Evolutionary conservation across 1,140 invertebrate species (phyloP), one percentile per base, ranked within the genome.

Genomic region (Zophobas atratus): DNA sequence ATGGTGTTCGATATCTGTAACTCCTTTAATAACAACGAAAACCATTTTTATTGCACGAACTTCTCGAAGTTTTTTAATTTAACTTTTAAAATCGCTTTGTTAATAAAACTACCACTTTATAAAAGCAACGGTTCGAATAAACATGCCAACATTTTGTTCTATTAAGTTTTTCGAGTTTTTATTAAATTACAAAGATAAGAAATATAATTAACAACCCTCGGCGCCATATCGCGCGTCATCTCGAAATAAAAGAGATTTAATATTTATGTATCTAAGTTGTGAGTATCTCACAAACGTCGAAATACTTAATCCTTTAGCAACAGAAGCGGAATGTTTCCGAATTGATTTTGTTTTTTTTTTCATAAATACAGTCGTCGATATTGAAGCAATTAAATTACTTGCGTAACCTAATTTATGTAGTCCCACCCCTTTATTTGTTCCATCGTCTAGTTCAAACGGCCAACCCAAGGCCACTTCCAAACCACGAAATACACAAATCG

Each of bases 211-310:
- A 72, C 46, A 51, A 55, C 51, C 36, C 70, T 51, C 51, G n/a
- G 70, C 70, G 38, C 20, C 46, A 72, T 72, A 72, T 53, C 46
- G 70, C 70, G 46, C 33, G 51, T 53, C 70, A 32, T 75, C 51
- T 73, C 55, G 74, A 73, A 75, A 67, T 78, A 78, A 78, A 78
- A 57, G 38, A 77, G 56, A 78, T 78, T 74, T 78, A 72, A 74
- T 74, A 78, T 78, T 74, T 74, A 78, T 74, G 77, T 71, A 71
- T 74, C 60, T 78, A 78, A 78, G 51, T 67, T 43, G 38, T n/a
- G 60, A 67, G 60, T 67, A 43, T 67, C 43, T 67, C 32, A 43
- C 39, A 43, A 67, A 67, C 43, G 39, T 67, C 20, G 20, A 20
- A 20, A 20, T 20, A 20, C 20, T 20, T 20, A 20, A 20, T 20